Conservation (phyloP, 2,888 invertebrate species). For the Sphaerophoria taeniata region DNA sequence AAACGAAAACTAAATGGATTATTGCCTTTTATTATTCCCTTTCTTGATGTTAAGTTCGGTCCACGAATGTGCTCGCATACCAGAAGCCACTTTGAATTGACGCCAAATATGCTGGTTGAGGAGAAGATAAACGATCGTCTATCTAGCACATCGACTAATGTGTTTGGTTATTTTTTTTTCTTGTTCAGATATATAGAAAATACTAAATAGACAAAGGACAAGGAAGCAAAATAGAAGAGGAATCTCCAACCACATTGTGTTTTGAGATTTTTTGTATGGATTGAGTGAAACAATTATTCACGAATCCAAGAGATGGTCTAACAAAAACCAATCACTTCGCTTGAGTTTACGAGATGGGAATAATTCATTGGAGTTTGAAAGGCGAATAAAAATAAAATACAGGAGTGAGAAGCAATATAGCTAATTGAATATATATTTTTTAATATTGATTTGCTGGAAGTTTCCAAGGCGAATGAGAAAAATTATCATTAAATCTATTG, state of each 20-base stretch:
- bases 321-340: slow-evolving; percentile 29
- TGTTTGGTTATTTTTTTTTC: not conserved
- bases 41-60: slow-evolving; percentile 36
- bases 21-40: slow-evolving; percentile 67
- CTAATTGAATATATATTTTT: no score
- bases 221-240: not conserved
- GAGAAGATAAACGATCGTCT: slow-evolving; percentile 61
- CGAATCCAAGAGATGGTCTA: slow-evolving; percentile 25
- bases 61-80: slow-evolving; percentile 62
- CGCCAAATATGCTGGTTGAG: slow-evolving; percentile 62
- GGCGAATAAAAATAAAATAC: not conserved
- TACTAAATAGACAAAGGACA: not conserved
- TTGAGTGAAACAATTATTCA: slow-evolving; percentile 59
- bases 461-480: no score
- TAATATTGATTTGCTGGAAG: no score
- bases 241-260: slow-evolving; percentile 34
- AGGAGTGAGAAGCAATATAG: not conserved
- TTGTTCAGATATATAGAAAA: not conserved
- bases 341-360: not conserved
- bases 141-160: slow-evolving; percentile 44
- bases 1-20: slow-evolving; percentile 52
- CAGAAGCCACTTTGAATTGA: slow-evolving; percentile 67
- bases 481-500: no score
- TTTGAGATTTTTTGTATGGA: slow-evolving; percentile 41
- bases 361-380: slow-evolving; percentile 3